A percentile compares a stretch with the other conserved stretches of the same genome.
Evolutionary conservation across 2,797 vertebrate genomes (phyloP).

Genomic region (Sibirionetta formosa): DNA sequence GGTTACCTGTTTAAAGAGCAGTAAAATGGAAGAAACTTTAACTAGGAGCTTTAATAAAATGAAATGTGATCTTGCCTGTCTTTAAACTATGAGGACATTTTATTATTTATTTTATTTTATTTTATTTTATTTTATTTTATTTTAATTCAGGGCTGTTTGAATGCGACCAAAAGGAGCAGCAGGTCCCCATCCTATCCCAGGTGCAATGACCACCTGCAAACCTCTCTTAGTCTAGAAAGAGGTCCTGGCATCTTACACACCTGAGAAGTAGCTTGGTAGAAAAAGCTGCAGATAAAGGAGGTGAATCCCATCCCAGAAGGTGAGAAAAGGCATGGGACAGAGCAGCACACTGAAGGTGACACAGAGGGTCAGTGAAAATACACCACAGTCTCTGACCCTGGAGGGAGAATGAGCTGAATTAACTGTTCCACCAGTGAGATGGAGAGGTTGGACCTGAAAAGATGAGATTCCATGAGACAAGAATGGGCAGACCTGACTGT

Average conservation of each 20-base stretch:
- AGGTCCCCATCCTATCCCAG: background rate
- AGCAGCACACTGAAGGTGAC: background rate
- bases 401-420: background rate
- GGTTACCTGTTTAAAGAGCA: background rate
- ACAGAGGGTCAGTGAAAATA: background rate
- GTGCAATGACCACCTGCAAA: rapidly evolving
- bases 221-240: background rate
- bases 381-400: background rate
- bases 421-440: background rate
- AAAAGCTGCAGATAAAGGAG: background rate
- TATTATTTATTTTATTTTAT: background rate
- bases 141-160: background rate
- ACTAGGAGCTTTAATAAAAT: rapidly evolving
- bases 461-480: background rate
- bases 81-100: background rate
- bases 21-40: background rate
- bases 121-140: background rate
- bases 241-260: rapidly evolving
- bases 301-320: background rate
- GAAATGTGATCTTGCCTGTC: background rate
- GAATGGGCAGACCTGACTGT: background rate
- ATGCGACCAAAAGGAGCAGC: background rate
- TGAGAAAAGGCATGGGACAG: background rate
- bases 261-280: background rate
- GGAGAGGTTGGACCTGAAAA: background rate